A percentile compares a stretch with the other conserved stretches of the same genome.
Evolutionary conservation across 2,888 invertebrate species (phyloP).

Genomic region (Platynereis dumerilii): DNA sequence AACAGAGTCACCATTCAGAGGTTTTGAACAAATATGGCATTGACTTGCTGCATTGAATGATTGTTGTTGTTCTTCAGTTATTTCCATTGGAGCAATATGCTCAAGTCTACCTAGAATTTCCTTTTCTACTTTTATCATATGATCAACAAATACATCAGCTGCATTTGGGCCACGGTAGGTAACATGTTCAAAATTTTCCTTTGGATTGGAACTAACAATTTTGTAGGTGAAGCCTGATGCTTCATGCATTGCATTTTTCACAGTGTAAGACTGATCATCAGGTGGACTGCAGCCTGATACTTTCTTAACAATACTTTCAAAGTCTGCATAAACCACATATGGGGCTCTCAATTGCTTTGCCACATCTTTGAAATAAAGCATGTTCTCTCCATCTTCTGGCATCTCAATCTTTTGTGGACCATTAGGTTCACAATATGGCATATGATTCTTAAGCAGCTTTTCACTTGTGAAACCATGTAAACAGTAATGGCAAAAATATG

Average conservation of each 20-base stretch:
- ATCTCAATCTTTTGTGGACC: no score
- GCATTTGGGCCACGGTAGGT: background rate
- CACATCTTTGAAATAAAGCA: background rate
- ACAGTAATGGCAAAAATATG: no score
- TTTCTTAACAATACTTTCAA: slow-evolving; percentile 1
- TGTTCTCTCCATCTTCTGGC: no score
- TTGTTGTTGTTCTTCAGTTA: background rate
- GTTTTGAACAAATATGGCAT: no score
- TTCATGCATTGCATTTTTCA: background rate
- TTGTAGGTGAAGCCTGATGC: background rate
- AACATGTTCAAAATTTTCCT: background rate
- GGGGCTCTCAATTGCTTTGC: background rate
- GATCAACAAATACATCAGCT: background rate
- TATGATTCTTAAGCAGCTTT: background rate
- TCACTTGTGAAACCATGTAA: no score
- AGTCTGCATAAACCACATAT: background rate
- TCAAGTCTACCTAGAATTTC: background rate
- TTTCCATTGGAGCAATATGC: background rate
- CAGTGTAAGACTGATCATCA: background rate
- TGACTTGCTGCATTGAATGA: background rate
- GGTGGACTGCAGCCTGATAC: no score
- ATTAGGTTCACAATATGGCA: no score
- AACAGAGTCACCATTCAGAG: no score
- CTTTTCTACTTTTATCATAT: background rate
- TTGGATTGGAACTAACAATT: background rate